Percentiles rank a stretch among this genome's conserved stretches.
phyloP scores from a whole-genome alignment of 2,113 vertebrate genomes.

The Acanthochromis polyacanthus region DNA sequence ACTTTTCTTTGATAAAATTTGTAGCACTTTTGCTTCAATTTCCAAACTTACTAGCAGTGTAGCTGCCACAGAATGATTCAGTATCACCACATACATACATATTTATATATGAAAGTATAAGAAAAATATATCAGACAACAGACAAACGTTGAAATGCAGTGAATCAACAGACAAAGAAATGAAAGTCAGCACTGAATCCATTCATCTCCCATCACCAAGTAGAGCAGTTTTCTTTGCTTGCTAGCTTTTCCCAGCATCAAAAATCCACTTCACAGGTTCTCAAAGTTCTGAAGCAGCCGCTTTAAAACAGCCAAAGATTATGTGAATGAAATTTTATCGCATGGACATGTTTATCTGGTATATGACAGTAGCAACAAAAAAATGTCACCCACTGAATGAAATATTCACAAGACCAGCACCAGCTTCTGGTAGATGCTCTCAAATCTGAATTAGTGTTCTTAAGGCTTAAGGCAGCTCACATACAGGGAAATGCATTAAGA shows the following conservation, averaged over 20 bases:
- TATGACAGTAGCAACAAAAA: background rate
- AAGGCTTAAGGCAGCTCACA: background rate
- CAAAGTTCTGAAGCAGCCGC: background rate
- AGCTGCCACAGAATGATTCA: background rate
- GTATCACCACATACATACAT: background rate
- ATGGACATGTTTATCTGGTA: background rate
- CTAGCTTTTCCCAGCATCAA: background rate
- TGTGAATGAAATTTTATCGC: background rate
- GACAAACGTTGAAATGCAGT: background rate
- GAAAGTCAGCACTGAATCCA: background rate
- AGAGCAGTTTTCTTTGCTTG: background rate
- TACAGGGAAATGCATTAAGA: background rate
- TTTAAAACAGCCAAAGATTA: background rate
- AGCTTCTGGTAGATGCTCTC: background rate
- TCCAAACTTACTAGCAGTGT: background rate
- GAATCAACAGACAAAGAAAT: conserved; percentile 1
- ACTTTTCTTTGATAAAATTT: background rate
- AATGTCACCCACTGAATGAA: background rate
- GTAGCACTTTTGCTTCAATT: background rate
- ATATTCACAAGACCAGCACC: conserved; percentile 9
- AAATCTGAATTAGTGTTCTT: background rate
- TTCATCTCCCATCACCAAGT: background rate
- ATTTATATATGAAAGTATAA: background rate
- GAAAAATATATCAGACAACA: too few species aligned
- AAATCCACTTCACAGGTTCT: background rate